Base-by-base conservation (phyloP, 2,113 vertebrate species). In the Pteronura brasiliensis region DNA sequence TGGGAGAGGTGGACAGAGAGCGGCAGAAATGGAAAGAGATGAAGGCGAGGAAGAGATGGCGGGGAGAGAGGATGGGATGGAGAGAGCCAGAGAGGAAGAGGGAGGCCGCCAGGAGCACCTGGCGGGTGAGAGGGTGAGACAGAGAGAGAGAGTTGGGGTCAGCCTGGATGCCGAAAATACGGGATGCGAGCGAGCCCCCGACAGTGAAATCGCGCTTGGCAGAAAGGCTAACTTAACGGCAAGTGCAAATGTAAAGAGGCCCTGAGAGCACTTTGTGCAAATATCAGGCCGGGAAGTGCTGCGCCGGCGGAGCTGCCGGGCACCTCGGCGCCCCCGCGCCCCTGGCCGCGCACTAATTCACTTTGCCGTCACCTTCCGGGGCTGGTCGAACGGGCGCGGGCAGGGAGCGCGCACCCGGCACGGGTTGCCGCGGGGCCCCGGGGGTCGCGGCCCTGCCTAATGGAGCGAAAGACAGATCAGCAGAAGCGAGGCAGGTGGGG, bases 181-280 rank as follows among this genome's bases (percentile, higher is more conserved):
- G 49, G 39, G 34, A 47, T 20, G 76, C 71, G 21, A 81, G 80
- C 65, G 18, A 81, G 88, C 67, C 90, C 88, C 97, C 94, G 96
- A 96, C 87, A 96, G 95, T 96, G 96, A 98, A 96, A 96, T 95
- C 80, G 77, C 34, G 31, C 92, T 92, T 4, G 44, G 84, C 61
- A 47, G 96, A 95, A 96, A 95, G 79, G 95, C 83, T 79, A 92
- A 96, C 95, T 96, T 96, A 89, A 21, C 13, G 2, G 42, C 92
- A 94, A 98, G 97, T 90, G 84, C 95, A 98, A 98, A 98, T 93
- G 97, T 88, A 94, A 97, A 97, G 87, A 96, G 88, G 88, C 88
- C 97, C 92, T 95, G 97, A 88, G 97, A 97, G 97, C 97, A 90
- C 96, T 97, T 92, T 97, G 96, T 98, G 98, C 97, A 98, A 98